Evolutionary conservation across 2,113 vertebrate species (phyloP).

Genomic region (Hippocampus barbouri): DNA sequence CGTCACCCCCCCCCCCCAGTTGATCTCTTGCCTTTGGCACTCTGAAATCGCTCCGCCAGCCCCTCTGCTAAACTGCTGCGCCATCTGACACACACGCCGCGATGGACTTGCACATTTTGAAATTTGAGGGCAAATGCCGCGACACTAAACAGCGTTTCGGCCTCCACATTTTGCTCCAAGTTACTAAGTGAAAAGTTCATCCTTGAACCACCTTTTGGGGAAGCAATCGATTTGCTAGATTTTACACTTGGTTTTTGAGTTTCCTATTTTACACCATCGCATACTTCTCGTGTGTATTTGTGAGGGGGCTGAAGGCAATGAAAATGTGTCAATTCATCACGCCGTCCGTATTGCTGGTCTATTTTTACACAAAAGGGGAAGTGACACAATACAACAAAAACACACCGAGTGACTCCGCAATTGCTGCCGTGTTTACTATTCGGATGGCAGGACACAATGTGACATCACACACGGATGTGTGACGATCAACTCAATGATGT

Average conservation of each 20-base stretch:
- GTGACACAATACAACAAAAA: neutral
- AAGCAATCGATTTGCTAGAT: neutral
- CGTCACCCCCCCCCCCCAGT: too few species aligned
- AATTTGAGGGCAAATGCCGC: too few species aligned
- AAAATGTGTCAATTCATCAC: too few species aligned
- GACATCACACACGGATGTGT: neutral
- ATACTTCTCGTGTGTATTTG: neutral
- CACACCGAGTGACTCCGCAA: neutral
- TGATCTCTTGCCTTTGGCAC: too few species aligned
- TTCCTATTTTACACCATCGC: neutral
- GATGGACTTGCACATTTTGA: too few species aligned
- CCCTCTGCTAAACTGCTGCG: too few species aligned
- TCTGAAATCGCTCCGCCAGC: too few species aligned
- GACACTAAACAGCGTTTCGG: too few species aligned
- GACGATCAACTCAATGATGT: neutral
- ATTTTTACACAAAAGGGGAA: slow-evolving; percentile 20
- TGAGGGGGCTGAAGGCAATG: neutral
- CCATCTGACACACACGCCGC: too few species aligned
- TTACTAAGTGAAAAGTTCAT: too few species aligned
- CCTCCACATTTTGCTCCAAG: too few species aligned
- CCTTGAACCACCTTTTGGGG: neutral
- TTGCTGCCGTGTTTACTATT: neutral
- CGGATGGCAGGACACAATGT: neutral
- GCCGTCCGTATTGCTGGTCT: neutral
- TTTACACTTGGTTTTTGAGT: neutral